Base-by-base conservation (phyloP, 2,888 invertebrate genomes). In the Trachelus tabidus region DNA sequence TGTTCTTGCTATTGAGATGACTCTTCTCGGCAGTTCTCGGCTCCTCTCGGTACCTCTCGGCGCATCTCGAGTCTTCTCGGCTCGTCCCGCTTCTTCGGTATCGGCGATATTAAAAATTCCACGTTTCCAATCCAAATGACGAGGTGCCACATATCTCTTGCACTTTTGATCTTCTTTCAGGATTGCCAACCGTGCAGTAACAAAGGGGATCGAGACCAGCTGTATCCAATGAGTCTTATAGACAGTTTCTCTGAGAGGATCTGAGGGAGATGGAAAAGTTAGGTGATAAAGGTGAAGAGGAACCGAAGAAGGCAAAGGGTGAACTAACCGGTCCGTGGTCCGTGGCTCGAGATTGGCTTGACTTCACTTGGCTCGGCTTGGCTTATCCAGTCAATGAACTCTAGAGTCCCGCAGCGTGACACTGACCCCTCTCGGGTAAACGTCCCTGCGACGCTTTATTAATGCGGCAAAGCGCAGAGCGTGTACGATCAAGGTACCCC, bases 391-490 rank as follows among this genome's bases (percentile, higher is more conserved):
- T 87, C 87, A 88, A 88, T 85, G 88, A 88, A 87, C 88, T 87
- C 87, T 81, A 78, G 83, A 85, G 84, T 85, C 83, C 84, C 85
- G 82, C 83, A 81, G 83, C 87, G 86, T 86, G 87, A 88, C 87
- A 88, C 87, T 88, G 87, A 87, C 87, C 87, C 87, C 87, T 83
- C 84, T 84, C 87, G 87, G 87, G 87, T 88, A 87, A 87, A 87
- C 84, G 88, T 85, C 86, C 85, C 86, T 84, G 81, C 80, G 77
- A 35, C 79, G 80, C 81, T 83, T 81, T 81, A 83, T 83, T 82
- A 82, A 82, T 81, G 82, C 81, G 79, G 81, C 79, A 78, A 77
- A 75, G 68, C 12, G 75, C 56, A n/a, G 56, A 75, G 35, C 75
- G 73, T 73, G 56, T 23, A 23, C 23, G 56, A 56, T 56, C 56